Percentiles rank a stretch among this genome's conserved stretches.
These are phyloP conservation scores for Cecropterus lyciades DNA, from an alignment of 1,140 invertebrate species.

Conservation along the genomic window DNA sequence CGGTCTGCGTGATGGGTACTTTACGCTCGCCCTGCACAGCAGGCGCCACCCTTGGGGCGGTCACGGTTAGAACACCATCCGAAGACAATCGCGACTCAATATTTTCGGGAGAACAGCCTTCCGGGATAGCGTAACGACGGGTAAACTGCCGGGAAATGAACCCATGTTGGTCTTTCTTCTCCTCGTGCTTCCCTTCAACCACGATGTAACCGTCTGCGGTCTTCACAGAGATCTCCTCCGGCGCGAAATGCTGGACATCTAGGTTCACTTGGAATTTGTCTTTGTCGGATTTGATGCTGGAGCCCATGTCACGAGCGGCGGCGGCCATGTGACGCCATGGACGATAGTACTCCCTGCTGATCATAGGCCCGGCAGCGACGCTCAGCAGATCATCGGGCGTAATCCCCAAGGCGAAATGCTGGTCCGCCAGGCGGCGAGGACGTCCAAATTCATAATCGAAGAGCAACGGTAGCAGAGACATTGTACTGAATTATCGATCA, in stretches of 20 bases:
- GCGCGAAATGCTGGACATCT: constrained; percentile 90
- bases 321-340: constrained; percentile 81
- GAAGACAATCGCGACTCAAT: constrained; percentile 90
- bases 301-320: constrained; percentile 57
- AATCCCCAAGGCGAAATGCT: constrained; percentile 85
- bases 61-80: constrained; percentile 90
- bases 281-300: constrained; percentile 70
- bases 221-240: constrained; percentile 91
- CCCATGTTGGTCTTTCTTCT: constrained; percentile 86
- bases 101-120: constrained; percentile 88
- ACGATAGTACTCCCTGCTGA: constrained; percentile 73
- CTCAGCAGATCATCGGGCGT: constrained; percentile 84
- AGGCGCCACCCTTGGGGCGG: constrained; percentile 87
- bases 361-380: constrained; percentile 55
- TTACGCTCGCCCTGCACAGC: constrained; percentile 85
- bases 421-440: constrained; percentile 84
- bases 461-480: constrained; percentile 64
- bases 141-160: constrained; percentile 87
- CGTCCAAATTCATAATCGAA: constrained; percentile 53
- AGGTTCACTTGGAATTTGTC: constrained; percentile 86
- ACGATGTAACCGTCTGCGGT: constrained; percentile 88
- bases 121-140: constrained; percentile 85
- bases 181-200: constrained; percentile 89
- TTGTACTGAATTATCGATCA: constrained; percentile 37
- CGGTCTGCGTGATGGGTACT: constrained; percentile 87